phyloP scores from a whole-genome alignment of 2,888 invertebrate species.

The Chrysina gloriosa region DNA sequence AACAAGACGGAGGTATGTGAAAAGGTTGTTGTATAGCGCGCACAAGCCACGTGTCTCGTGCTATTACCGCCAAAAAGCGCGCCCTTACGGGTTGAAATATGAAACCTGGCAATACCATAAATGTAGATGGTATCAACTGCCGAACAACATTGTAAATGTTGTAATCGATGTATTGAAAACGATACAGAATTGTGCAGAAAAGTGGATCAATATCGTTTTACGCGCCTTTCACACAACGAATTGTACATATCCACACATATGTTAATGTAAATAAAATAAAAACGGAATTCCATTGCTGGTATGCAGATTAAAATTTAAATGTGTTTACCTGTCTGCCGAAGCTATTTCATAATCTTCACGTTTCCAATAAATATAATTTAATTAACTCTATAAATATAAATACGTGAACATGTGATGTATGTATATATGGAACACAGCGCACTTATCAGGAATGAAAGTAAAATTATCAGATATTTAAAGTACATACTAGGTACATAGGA shows the following conservation, averaged over 20 bases:
- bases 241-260: not conserved
- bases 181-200: not conserved
- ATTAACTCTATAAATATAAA: not conserved
- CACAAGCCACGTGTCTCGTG: constrained; percentile 18
- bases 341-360: not conserved
- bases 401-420: not conserved
- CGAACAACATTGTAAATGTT: not conserved
- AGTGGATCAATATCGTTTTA: not conserved
- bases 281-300: not conserved
- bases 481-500: too few relatives aligned
- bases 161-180: not conserved
- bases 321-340: not conserved
- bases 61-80: constrained; percentile 21
- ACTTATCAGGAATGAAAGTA: constrained; percentile 6
- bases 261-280: not conserved
- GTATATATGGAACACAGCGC: not conserved
- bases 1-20: constrained; percentile 13
- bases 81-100: not conserved
- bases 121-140: not conserved
- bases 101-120: not conserved
- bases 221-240: not conserved
- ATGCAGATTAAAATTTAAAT: not conserved
- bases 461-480: too few relatives aligned
- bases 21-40: not conserved
- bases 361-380: not conserved